These are phyloP conservation scores for Ochropleura leucogaster DNA, from an alignment of 2,888 invertebrate species.

Conservation along the genomic window DNA sequence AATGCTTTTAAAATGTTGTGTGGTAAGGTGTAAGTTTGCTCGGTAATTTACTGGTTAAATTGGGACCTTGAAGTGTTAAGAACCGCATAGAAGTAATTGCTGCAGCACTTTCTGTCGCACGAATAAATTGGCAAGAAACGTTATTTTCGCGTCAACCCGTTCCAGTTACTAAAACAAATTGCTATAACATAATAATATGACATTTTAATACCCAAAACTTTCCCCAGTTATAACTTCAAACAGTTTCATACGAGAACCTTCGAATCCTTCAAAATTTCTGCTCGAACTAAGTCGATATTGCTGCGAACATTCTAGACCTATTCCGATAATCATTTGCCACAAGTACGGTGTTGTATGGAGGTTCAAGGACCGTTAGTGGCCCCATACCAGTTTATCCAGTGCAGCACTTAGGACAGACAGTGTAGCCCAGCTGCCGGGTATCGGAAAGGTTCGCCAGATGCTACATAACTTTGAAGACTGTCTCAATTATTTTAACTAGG, in stretches of 20 bases:
- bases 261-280: conserved; percentile 42
- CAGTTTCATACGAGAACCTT: conserved; percentile 28
- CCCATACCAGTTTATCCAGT: conserved; percentile 75
- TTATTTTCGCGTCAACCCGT: conserved; percentile 5
- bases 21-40: background rate
- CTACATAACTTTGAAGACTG: conserved; percentile 41
- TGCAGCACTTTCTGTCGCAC: conserved; percentile 34
- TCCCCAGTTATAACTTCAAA: conserved; percentile 19
- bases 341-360: conserved; percentile 55
- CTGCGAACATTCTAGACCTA: conserved; percentile 43
- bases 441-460: conserved; percentile 49
- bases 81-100: conserved; percentile 24
- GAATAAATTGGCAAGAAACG: conserved; percentile 31
- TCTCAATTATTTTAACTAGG: conserved; percentile 38
- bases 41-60: background rate
- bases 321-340: conserved; percentile 56
- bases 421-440: conserved; percentile 57
- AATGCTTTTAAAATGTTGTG: background rate
- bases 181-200: conserved; percentile 28
- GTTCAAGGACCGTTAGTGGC: conserved; percentile 77
- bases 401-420: conserved; percentile 62
- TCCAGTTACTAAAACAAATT: conserved; percentile 25
- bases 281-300: conserved; percentile 33
- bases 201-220: conserved; percentile 32
- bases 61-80: background rate